Percentiles rank a stretch among this genome's conserved stretches.
Evolutionary conservation across 2,113 vertebrate genomes (phyloP).

Genomic region (Cacatua alba): DNA sequence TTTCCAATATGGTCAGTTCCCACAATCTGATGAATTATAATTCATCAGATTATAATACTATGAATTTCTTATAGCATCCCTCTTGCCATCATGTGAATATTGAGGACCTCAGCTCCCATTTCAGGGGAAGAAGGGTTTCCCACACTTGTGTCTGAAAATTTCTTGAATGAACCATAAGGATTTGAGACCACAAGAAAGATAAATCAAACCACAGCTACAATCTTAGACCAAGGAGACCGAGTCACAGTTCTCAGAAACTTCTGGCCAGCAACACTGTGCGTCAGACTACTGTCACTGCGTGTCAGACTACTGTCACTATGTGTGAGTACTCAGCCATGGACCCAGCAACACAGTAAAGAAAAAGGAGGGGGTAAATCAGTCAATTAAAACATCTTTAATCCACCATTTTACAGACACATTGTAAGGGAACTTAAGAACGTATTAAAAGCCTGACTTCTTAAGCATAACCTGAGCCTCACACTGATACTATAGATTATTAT

Average conservation of each 20-base stretch:
- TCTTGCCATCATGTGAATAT: not conserved
- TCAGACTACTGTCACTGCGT: not conserved
- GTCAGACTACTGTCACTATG: too few species aligned
- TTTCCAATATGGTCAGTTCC: not conserved
- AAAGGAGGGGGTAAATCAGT: not conserved
- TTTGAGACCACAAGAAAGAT: not conserved
- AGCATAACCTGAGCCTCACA: not conserved
- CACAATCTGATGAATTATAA: not conserved
- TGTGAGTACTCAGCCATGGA: not conserved
- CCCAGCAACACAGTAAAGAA: not conserved
- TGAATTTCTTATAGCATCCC: not conserved
- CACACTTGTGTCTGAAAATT: fast-evolving
- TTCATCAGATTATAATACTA: not conserved
- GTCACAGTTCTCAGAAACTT: not conserved
- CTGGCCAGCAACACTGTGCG: not conserved
- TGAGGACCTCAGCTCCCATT: not conserved
- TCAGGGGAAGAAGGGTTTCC: not conserved
- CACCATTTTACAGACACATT: not conserved
- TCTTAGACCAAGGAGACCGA: not conserved
- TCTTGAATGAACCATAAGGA: not conserved
- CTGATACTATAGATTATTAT: not conserved
- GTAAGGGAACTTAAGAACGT: not conserved
- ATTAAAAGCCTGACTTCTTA: not conserved
- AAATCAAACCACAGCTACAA: not conserved
- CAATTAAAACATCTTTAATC: not conserved